Evolutionary conservation across 2,113 vertebrate genomes (phyloP).

Genomic region (Austrofundulus limnaeus): DNA sequence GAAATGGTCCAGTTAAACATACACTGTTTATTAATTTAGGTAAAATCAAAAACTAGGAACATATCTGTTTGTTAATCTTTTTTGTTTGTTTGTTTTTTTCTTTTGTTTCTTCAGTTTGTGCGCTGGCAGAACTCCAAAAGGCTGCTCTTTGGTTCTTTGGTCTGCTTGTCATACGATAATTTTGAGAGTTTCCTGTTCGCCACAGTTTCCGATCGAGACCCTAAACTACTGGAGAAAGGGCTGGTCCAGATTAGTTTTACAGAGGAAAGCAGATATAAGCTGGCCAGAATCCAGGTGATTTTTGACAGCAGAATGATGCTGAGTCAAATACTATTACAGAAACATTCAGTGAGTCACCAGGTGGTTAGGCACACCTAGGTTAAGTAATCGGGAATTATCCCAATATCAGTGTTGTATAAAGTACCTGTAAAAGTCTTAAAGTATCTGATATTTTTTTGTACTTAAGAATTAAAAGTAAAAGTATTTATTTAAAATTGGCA

Average conservation of each 20-base stretch:
- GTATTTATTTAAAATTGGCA: too few relatives aligned
- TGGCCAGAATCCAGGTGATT: slow-evolving; percentile 71
- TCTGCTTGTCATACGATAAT: slow-evolving; percentile 90
- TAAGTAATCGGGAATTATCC: too few relatives aligned
- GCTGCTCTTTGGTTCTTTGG: slow-evolving; percentile 89
- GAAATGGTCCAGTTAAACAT: too few relatives aligned
- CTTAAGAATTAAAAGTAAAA: too few relatives aligned
- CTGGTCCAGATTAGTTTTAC: slow-evolving; percentile 85
- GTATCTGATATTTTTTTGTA: too few relatives aligned
- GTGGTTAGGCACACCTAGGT: too few relatives aligned
- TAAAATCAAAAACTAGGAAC: not conserved
- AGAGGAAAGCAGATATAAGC: slow-evolving; percentile 78
- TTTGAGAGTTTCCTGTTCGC: slow-evolving; percentile 93
- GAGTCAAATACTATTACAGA: too few relatives aligned
- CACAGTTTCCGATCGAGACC: slow-evolving; percentile 85
- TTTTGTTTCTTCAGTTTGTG: slow-evolving; percentile 75
- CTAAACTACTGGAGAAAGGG: slow-evolving; percentile 76
- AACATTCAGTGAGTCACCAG: too few relatives aligned
- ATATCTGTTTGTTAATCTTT: not conserved
- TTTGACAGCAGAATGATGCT: too few relatives aligned
- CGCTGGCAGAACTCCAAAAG: slow-evolving; percentile 93
- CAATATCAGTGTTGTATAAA: too few relatives aligned
- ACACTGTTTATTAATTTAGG: too few relatives aligned
- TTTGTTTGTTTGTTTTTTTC: not conserved
- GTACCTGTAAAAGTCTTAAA: too few relatives aligned